Conservation (phyloP, 2,797 vertebrate species). For the Notolabrus celidotus region DNA sequence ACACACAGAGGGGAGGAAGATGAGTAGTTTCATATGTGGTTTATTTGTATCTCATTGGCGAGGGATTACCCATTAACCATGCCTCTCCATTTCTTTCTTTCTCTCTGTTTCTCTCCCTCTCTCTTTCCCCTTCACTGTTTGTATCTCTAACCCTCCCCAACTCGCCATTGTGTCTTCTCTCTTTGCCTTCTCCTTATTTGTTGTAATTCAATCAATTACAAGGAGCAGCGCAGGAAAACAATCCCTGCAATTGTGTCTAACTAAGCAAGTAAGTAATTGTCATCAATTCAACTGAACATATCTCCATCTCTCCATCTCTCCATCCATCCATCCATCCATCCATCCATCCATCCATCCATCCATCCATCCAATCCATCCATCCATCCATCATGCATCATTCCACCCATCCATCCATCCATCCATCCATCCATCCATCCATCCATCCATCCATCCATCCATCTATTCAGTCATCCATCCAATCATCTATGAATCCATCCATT, state of each 20-base stretch:
- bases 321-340: background rate
- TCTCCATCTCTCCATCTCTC: too few relatives aligned
- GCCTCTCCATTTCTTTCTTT: background rate
- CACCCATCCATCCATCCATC: background rate
- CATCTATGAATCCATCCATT: background rate
- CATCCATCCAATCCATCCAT: background rate
- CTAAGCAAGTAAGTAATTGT: background rate
- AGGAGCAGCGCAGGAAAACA: constrained; percentile 19
- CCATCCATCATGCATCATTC: constrained; percentile 6
- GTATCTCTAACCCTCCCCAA: background rate
- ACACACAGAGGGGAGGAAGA: constrained; percentile 6
- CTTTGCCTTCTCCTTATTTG: background rate
- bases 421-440: background rate
- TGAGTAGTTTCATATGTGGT: constrained; percentile 53
- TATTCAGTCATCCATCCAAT: constrained; percentile 4
- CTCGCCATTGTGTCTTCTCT: background rate
- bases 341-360: constrained; percentile 1
- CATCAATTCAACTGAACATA: background rate
- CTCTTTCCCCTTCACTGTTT: background rate
- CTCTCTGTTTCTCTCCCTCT: too few relatives aligned
- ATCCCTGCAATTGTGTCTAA: constrained; percentile 15
- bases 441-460: background rate
- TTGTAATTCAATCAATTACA: constrained; percentile 27
- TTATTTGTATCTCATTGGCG: constrained; percentile 59
- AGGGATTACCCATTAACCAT: constrained; percentile 60